Base-by-base conservation (phyloP, 2,797 vertebrate species). In the Pipistrellus pipistrellus region DNA sequence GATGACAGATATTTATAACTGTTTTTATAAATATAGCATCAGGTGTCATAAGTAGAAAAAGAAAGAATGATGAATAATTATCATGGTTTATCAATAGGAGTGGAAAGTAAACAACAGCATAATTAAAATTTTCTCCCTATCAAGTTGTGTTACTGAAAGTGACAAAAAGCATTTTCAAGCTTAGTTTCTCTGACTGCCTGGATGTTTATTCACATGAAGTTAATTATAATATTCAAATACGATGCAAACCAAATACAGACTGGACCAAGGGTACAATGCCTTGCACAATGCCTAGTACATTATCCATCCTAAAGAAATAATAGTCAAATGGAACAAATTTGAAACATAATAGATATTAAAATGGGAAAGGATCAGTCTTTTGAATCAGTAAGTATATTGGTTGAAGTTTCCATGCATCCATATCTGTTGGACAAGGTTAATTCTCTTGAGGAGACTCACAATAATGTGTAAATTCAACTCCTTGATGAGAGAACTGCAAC, bases 41-140 rank as follows among this genome's bases (percentile, higher is more conserved):
- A 11, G 25, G 30, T 35, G 11, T 38, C 27, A 62, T 6, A 30
- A 38, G 48, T 23, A 20, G 86, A 38, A 91, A 82, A 89, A 66
- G 46, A 68, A 78, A 77, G 23, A 41, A 46, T 0, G 3, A 35
- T 89, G 44, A 83, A 62, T 82, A 82, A 53, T 46, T 51, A 64
- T 69, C 32, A 30, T 1, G 20, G 55, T 88, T 95, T 88, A 30
- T 51, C 51, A 71, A 59, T 18, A 92, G 18, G n/a, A 84, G 9
- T 53, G 4, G 27, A 80, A 53, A 62, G 1, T 80, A 92, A 91
- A 80, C 82, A 91, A 66, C 7, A 30, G 71, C 88, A 46, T 82
- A 84, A 93, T 93, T 95, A 78, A 92, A 91, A 95, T 96, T 46
- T 62, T 46, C 32, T 93, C 41, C 32, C 53, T 73, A 87, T 69